These are phyloP conservation scores for Caenorhabditis sp. DNA, from an alignment of 2,888 invertebrate genomes.

Conservation along the genomic window DNA sequence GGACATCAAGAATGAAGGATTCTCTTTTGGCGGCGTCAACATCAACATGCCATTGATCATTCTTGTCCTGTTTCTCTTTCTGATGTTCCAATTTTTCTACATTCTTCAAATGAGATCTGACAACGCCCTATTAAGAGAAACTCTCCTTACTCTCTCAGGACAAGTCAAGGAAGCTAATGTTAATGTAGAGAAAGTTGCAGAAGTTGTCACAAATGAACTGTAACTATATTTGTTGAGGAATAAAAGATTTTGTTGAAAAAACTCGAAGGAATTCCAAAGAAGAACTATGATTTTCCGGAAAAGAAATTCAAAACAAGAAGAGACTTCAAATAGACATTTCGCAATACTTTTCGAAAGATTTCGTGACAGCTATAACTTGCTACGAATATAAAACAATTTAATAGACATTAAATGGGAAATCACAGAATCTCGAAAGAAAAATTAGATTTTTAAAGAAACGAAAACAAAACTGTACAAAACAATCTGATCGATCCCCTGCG, in stretches of 20 bases:
- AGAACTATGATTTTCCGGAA: not conserved
- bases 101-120: conserved; percentile 61
- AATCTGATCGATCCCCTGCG: conserved; percentile 50
- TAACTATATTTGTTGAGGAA: conserved; percentile 8
- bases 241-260: conserved; percentile 17
- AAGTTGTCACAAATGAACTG: conserved; percentile 35
- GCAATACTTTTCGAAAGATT: not conserved
- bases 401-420: not conserved
- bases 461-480: conserved; percentile 8
- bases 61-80: conserved; percentile 40
- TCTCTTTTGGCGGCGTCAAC: conserved; percentile 28
- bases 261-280: too few relatives aligned
- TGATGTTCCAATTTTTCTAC: conserved; percentile 57
- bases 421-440: not conserved
- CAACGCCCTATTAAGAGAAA: conserved; percentile 49
- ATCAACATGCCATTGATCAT: conserved; percentile 47
- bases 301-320: not conserved
- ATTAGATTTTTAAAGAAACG: not conserved
- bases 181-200: conserved; percentile 12
- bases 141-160: conserved; percentile 31
- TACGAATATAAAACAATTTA: not conserved
- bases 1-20: not conserved
- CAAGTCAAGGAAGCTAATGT: conserved; percentile 41
- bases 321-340: not conserved
- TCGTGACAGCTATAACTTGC: not conserved